Base-by-base conservation (phyloP, 1,140 invertebrate species). In the Drosophila biarmipes region DNA sequence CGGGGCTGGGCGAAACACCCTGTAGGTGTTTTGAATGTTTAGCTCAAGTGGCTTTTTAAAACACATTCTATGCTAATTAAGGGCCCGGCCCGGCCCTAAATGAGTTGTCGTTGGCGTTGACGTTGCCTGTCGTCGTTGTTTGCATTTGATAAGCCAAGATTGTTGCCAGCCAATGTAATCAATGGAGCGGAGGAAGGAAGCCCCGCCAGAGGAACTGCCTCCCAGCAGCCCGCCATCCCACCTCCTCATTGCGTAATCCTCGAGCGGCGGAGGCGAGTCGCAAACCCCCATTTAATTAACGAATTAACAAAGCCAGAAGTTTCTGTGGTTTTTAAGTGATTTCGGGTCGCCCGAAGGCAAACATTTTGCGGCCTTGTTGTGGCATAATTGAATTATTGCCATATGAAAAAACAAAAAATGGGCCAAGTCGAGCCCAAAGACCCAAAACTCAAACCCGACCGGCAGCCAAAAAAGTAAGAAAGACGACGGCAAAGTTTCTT, bases 51-150 rank as follows among this genome's bases (percentile, higher is more conserved):
- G 84, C 84, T 89, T 87, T 87, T 87, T 89, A 87, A 84, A 84
- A 87, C 84, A 87, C 79, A 87, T 87, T 87, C 84, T 89, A 87
- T 87, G 84, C 84, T 87, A 87, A 87, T 87, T 87, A 87, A 87
- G 84, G 75, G 64, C 75, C 63, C 42, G 73, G 51, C 74, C 59
- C 11, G 40, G 21, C 64, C 51, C 66, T 79, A 87, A 87, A 87
- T 87, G 84, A 87, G 82, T 89, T 87, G 82, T 75, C 78, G 81
- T 78, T 57, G 69, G 21, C 59, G 31, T 31, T 43, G 56, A n/a
- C 31, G 61, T 11, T 62, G 64, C 40, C 64, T 68, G 64, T 42
- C 64, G 38, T 29, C 46, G 66, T 87, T 87, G 82, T 82, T 82
- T 75, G 78, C 40, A 51, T 82, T 78, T 82, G 82, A 87, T 87